Evolutionary conservation across 2,113 vertebrate species (phyloP), one percentile per base, ranked within the genome.

Genomic region (Megalops atlanticus): DNA sequence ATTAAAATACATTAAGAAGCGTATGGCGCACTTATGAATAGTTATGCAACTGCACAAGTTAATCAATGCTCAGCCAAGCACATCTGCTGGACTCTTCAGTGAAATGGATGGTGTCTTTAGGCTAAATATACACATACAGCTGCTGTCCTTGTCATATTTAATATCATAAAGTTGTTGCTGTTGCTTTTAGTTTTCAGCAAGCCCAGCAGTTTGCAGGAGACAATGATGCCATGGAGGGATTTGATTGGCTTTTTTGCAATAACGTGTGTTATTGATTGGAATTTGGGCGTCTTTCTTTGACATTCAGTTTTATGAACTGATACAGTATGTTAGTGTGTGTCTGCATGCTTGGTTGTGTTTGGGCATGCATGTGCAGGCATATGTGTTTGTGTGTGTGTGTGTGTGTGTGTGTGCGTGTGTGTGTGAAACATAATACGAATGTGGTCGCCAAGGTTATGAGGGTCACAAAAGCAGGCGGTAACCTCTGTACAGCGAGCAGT

Each of bases 61-160:
- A 80, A 80, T 80, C 79, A 52, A 80, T 73, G 45, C 69, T 35
- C 79, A 54, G 45, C 47, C 68, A 74, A 80, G 69, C 79, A 71
- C 12, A 80, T 74, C 69, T 74, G 31, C n/a, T 39, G 43, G 14
- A 27, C n/a, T 35, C 6, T 40, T 35, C 21, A 41, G 39, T 39
- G 45, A 80, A 73, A 40, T 41, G 15, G n/a, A 52, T n/a, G 31
- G 31, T n/a, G 58, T 2, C n/a, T 31, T 24, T 7, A 2, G 58
- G 8, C 24, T 24, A 64, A 64, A 31, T 31, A n/a, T 11, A n/a
- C n/a, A n/a, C n/a, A n/a, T n/a, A n/a, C n/a, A n/a, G n/a, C n/a
- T n/a, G n/a, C n/a, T n/a, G n/a, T n/a, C n/a, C n/a, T n/a, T n/a
- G n/a, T n/a, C n/a, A n/a, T n/a, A n/a, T n/a, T n/a, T n/a, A n/a